phyloP scores from a whole-genome alignment of 2,888 invertebrate species.

The Scotopteryx bipunctaria region DNA sequence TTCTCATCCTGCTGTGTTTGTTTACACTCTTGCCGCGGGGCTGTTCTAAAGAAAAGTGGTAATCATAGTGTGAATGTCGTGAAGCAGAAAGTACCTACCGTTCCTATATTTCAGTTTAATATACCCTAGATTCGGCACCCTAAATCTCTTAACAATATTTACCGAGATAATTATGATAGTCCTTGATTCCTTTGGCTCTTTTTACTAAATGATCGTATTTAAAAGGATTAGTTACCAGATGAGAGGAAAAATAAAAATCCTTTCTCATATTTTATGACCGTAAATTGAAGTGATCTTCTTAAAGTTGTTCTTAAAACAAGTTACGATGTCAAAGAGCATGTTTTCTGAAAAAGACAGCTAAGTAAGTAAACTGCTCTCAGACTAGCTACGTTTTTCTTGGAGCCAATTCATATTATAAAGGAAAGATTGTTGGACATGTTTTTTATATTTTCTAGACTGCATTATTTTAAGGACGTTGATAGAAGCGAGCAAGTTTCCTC shows the following conservation, averaged over 20 bases:
- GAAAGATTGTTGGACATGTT: background rate
- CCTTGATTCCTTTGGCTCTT: too few relatives aligned
- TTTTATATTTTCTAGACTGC: background rate
- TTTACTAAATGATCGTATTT: too few relatives aligned
- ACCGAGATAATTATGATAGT: too few relatives aligned
- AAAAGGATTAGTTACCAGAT: too few relatives aligned
- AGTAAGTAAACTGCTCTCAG: constrained; percentile 6
- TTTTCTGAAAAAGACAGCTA: constrained; percentile 4
- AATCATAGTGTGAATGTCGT: background rate
- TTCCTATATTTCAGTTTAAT: too few relatives aligned
- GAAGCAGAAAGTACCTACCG: too few relatives aligned
- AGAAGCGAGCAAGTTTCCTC: too few relatives aligned
- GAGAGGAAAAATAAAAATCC: too few relatives aligned
- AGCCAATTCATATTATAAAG: background rate
- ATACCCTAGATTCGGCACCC: too few relatives aligned
- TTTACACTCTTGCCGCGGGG: background rate
- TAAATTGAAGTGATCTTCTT: background rate
- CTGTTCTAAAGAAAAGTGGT: constrained; percentile 1
- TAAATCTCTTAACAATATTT: too few relatives aligned
- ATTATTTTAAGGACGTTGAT: background rate
- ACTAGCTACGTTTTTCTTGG: constrained; percentile 2
- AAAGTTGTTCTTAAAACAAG: constrained; percentile 1
- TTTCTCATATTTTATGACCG: background rate
- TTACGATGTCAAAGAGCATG: constrained; percentile 2
- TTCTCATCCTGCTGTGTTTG: constrained; percentile 22